Evolutionary conservation across 2,888 invertebrate species (phyloP).

Genomic region (Oligia strigilis): DNA sequence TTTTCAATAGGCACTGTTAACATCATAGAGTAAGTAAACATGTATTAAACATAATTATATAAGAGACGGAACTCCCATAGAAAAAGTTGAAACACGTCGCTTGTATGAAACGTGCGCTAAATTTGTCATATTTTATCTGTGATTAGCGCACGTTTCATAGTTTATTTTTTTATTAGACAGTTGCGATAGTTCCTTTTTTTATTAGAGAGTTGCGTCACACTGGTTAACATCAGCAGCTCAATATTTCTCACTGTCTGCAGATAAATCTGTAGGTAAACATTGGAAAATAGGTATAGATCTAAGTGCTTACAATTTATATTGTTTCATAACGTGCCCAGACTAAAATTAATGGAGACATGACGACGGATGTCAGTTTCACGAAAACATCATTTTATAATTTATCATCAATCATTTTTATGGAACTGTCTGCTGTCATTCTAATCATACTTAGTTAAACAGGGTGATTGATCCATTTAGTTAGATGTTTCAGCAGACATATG

Average conservation of each 20-base stretch:
- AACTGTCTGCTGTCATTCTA: constrained; percentile 24
- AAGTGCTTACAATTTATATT: constrained; percentile 44
- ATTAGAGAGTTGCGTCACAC: too few relatives aligned
- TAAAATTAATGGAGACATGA: constrained; percentile 33
- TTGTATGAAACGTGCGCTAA: too few relatives aligned
- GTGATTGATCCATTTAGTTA: constrained; percentile 6
- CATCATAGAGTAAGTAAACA: too few relatives aligned
- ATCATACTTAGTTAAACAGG: constrained; percentile 6
- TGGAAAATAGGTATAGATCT: constrained; percentile 27
- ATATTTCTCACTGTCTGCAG: constrained; percentile 26
- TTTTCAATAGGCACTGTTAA: constrained; percentile 2
- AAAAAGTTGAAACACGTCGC: too few relatives aligned
- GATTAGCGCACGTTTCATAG: too few relatives aligned
- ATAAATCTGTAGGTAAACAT: constrained; percentile 51
- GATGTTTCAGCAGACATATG: background rate
- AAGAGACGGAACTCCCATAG: too few relatives aligned
- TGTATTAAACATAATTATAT: too few relatives aligned
- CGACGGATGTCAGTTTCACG: constrained; percentile 25
- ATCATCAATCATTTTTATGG: constrained; percentile 28
- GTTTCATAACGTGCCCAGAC: constrained; percentile 9
- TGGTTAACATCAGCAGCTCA: background rate
- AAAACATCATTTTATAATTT: constrained; percentile 24
- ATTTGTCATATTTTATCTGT: too few relatives aligned
- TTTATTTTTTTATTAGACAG: too few relatives aligned
- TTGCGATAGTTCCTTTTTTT: too few relatives aligned